These are phyloP conservation scores for Hofmannophila pseudospretella DNA, from an alignment of 2,888 invertebrate genomes.

Conservation along the genomic window DNA sequence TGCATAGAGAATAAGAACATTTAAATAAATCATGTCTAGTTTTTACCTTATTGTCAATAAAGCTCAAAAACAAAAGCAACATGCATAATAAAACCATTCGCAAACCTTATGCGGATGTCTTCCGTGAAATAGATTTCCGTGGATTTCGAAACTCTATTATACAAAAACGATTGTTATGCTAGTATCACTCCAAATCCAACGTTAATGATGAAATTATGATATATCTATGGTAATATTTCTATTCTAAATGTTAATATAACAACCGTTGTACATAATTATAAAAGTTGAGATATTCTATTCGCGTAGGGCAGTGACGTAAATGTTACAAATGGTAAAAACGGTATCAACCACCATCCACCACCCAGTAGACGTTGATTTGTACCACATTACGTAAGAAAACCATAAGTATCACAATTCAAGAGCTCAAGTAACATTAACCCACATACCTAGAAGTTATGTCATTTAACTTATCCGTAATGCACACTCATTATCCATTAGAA, in stretches of 20 bases:
- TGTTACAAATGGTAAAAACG: background rate
- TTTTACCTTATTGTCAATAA: background rate
- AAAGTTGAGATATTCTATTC: background rate
- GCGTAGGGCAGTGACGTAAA: background rate
- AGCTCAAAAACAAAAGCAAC: conserved; percentile 2
- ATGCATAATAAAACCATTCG: conserved; percentile 4
- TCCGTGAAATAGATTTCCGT: background rate
- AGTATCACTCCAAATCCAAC: background rate
- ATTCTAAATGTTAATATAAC: background rate
- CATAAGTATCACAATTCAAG: conserved; percentile 18
- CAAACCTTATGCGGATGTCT: background rate
- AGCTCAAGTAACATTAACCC: conserved; percentile 33
- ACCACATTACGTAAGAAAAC: conserved; percentile 11
- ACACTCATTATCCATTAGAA: conserved; percentile 8
- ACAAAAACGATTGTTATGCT: background rate
- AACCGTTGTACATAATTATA: background rate
- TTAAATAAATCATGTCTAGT: too few relatives aligned
- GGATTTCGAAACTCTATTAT: background rate
- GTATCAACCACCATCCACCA: background rate
- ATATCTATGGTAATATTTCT: background rate
- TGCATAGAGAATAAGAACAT: too few relatives aligned
- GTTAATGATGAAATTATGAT: background rate
- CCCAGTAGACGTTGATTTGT: background rate
- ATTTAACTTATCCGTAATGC: conserved; percentile 18
- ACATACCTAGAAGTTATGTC: conserved; percentile 24